Evolutionary conservation across 2,113 vertebrate genomes (phyloP).

Genomic region (Cryptotis parvus): DNA sequence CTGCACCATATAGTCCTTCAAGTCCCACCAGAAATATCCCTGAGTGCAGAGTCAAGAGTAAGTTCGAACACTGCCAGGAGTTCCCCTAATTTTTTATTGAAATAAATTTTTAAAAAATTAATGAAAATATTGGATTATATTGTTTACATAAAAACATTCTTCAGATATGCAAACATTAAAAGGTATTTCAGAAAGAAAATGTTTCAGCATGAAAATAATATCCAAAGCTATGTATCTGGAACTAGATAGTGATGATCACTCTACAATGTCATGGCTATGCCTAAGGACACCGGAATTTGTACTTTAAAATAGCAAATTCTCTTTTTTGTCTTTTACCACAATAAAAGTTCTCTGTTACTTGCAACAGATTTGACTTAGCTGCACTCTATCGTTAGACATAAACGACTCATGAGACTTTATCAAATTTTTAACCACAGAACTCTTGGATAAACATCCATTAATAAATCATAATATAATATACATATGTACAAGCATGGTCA

Average conservation of each 20-base stretch:
- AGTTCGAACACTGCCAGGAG: too few relatives aligned
- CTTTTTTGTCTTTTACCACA: not conserved
- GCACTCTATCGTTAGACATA: not conserved
- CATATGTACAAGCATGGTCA: not conserved
- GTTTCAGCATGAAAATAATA: constrained; percentile 18
- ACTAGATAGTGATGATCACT: not conserved
- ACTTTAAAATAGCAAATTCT: not conserved
- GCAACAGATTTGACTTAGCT: not conserved
- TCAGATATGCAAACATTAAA: constrained; percentile 9
- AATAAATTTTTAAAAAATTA: too few relatives aligned
- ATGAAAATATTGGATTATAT: not conserved
- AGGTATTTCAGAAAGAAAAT: constrained; percentile 20
- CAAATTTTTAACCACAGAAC: constrained; percentile 42
- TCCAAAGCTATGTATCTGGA: constrained; percentile 3
- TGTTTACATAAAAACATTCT: not conserved
- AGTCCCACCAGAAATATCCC: too few relatives aligned
- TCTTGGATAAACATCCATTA: not conserved
- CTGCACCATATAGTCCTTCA: too few relatives aligned
- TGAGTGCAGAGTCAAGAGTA: too few relatives aligned
- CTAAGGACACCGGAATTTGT: not conserved
- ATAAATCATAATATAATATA: not conserved
- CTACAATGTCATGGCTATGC: not conserved
- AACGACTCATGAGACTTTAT: not conserved
- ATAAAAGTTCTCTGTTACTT: constrained; percentile 1
- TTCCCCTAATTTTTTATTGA: too few relatives aligned